A percentile compares a stretch with the other conserved stretches of the same genome.
phyloP scores from a whole-genome alignment of 2,797 vertebrate genomes.

The Erpetoichthys calabaricus region DNA sequence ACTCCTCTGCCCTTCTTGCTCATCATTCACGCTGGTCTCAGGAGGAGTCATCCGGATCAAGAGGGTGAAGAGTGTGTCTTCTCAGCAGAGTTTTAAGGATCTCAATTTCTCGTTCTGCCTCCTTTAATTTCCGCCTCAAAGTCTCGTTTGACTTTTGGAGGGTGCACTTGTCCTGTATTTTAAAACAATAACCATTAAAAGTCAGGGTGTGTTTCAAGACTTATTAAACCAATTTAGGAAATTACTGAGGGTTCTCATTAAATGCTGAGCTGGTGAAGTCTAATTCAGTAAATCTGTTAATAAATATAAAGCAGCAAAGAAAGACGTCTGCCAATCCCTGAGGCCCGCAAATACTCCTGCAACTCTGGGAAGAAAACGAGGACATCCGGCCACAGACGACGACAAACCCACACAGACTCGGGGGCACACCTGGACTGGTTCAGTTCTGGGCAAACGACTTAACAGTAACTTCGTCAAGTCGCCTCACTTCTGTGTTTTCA shows the following conservation, averaged over 20 bases:
- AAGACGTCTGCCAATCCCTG: too few species aligned
- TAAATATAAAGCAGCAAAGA: conserved; percentile 11
- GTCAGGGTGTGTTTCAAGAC: conserved; percentile 22
- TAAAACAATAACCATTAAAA: conserved; percentile 27
- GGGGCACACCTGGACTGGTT: too few species aligned
- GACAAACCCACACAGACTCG: too few species aligned
- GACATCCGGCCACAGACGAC: too few species aligned
- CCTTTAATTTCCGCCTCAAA: conserved; percentile 47
- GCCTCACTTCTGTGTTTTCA: too few species aligned
- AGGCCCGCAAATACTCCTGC: too few species aligned
- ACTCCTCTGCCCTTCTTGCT: too few species aligned
- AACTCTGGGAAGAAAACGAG: too few species aligned
- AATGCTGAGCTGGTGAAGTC: conserved; percentile 18
- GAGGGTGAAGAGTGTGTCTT: conserved; percentile 45
- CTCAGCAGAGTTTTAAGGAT: conserved; percentile 47
- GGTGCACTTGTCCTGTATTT: conserved; percentile 40
- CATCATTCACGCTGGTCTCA: conserved; percentile 12
- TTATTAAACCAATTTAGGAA: conserved; percentile 20
- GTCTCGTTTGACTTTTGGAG: conserved; percentile 44
- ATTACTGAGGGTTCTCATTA: conserved; percentile 18
- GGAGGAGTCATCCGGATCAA: conserved; percentile 49
- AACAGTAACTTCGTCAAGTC: too few species aligned
- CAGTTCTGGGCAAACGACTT: too few species aligned
- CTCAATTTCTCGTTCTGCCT: conserved; percentile 46
- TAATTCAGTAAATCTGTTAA: conserved; percentile 22